Evolutionary conservation across 2,113 vertebrate genomes (phyloP).

Genomic region (Jaculus jaculus): DNA sequence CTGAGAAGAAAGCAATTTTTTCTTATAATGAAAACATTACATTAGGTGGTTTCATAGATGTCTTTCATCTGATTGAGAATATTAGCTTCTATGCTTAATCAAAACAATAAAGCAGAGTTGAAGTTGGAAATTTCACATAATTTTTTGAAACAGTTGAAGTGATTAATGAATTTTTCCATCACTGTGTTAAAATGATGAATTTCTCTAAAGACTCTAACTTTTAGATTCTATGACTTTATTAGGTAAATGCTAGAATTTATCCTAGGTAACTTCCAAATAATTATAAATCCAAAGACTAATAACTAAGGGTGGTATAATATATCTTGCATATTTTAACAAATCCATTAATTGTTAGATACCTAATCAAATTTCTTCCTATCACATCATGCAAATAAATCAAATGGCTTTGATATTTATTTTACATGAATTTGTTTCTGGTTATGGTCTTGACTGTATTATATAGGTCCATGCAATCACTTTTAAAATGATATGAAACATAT

Average conservation of each 20-base stretch:
- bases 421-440: background rate
- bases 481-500: background rate
- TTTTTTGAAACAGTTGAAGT: background rate
- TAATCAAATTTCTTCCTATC: background rate
- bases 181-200: background rate
- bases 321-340: background rate
- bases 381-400: background rate
- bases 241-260: background rate
- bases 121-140: background rate
- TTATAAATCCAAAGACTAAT: slow-evolving; percentile 11
- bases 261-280: background rate
- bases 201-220: background rate
- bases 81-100: background rate
- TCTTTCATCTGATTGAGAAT: background rate
- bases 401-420: background rate
- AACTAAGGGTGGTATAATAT: background rate
- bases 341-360: background rate
- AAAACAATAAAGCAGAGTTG: background rate
- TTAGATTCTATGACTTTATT: background rate
- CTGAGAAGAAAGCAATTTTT: background rate
- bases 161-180: background rate
- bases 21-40: background rate
- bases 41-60: background rate
- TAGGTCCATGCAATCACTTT: background rate
- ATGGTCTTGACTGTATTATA: background rate